Base-by-base conservation (phyloP, 1,140 invertebrate species). In the Harlomillsia oculata region DNA sequence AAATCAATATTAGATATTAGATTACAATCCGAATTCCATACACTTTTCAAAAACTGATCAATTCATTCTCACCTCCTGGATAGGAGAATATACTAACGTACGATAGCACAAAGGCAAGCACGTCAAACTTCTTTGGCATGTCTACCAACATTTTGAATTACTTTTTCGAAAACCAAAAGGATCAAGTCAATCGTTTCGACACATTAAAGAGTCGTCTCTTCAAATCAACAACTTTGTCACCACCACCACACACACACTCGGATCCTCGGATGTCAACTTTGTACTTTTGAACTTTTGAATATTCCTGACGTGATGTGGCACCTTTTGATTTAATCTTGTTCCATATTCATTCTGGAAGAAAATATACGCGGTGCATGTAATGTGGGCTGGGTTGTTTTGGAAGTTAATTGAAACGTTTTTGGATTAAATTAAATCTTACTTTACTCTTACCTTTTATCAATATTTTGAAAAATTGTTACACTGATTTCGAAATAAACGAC, bases 81-180 rank as follows among this genome's bases (percentile, higher is more conserved):
- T 52, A 64, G 20, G 59, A 39, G 9, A 52, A 13, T 40, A 64
- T 39, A 41, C 59, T 64, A 3, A 64, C 23, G 55, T 59, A 64
- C 9, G 63, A 59, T n/a, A 64, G 21, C n/a, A 64, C 20, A 25
- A 64, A 51, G 11, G 63, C 41, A 8, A 64, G 37, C 0, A 56
- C n/a, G 26, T 60, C 57, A 18, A 59, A 16, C 21, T 32, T 56
- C 26, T 36, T 41, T 18, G 53, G 32, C 1, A 55, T 39, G 3
- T 56, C 53, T 5, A 49, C 36, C 28, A 43, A 28, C 49, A 60
- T 46, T 23, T 21, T 59, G 23, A 9, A 55, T 5, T 29, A 41
- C 25, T 5, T 3, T 18, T 16, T 34, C 32, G 9, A 34, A 34
- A 34, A n/a, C 32, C 32, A 34, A 11, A n/a, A 34, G 32, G 9